These are phyloP conservation scores for Cephus sareptanus DNA, from an alignment of 2,888 invertebrate species.

Conservation along the genomic window DNA sequence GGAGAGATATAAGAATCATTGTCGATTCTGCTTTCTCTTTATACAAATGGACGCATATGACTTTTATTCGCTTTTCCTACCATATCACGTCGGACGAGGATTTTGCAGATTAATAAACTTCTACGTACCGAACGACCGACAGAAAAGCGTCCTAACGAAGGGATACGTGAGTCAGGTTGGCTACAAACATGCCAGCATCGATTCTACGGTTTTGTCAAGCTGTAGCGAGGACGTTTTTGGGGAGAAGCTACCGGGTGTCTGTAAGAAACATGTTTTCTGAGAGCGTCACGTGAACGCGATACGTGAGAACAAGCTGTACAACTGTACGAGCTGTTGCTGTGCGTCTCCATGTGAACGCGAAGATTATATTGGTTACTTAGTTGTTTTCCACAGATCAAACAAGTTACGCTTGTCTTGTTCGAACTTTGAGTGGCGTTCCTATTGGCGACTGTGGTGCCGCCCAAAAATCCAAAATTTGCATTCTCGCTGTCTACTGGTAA, in stretches of 20 bases:
- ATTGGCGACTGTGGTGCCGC: slow-evolving; percentile 33
- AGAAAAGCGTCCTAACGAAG: not conserved
- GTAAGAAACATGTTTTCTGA: slow-evolving; percentile 90
- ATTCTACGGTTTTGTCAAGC: slow-evolving; percentile 51
- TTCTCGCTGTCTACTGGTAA: slow-evolving; percentile 44
- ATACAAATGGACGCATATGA: slow-evolving; percentile 8
- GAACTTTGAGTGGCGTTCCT: slow-evolving; percentile 50
- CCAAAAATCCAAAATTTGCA: slow-evolving; percentile 52
- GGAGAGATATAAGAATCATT: not conserved
- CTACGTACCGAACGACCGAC: slow-evolving; percentile 6
- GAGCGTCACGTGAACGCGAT: slow-evolving; percentile 86
- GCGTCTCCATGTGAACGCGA: slow-evolving; percentile 90
- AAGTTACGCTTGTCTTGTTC: slow-evolving; percentile 72
- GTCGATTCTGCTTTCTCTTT: slow-evolving; percentile 12
- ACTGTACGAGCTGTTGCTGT: slow-evolving; percentile 88
- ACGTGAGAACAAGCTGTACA: slow-evolving; percentile 90
- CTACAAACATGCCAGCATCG: not conserved
- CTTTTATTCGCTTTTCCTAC: not conserved
- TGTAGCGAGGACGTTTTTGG: slow-evolving; percentile 64
- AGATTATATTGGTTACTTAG: slow-evolving; percentile 91
- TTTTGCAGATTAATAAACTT: not conserved
- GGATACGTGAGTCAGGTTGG: slow-evolving; percentile 3
- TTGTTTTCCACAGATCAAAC: slow-evolving; percentile 88
- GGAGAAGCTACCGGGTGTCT: slow-evolving; percentile 76
- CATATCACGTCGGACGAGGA: not conserved